Evolutionary conservation across 2,113 vertebrate species (phyloP).

Genomic region (Leuciscus idus): DNA sequence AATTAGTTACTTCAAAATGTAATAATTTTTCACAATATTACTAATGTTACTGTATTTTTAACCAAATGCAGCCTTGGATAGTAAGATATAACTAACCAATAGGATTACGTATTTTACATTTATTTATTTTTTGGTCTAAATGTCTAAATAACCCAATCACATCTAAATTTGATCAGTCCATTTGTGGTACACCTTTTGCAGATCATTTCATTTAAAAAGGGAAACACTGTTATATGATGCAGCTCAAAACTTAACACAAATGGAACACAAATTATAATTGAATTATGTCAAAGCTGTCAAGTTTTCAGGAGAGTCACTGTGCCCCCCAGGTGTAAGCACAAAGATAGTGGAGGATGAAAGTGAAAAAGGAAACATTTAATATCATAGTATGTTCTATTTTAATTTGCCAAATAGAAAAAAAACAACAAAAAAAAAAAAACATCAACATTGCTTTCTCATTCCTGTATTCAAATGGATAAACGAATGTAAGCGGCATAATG

Average conservation of each 20-base stretch:
- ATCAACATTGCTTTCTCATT: not conserved
- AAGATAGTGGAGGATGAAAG: not conserved
- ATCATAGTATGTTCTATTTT: slow-evolving; percentile 33
- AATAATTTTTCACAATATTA: too few relatives aligned
- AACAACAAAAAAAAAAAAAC: not conserved
- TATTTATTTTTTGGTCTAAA: too few relatives aligned
- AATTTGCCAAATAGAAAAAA: not conserved
- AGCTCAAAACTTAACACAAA: not conserved
- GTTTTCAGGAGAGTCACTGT: not conserved
- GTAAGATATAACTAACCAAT: too few relatives aligned
- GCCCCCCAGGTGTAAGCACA: not conserved
- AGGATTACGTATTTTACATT: too few relatives aligned
- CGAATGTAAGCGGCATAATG: slow-evolving; percentile 60
- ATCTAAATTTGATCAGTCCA: not conserved
- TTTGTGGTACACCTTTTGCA: not conserved
- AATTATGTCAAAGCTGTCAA: not conserved
- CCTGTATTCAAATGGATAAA: not conserved
- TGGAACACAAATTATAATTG: not conserved
- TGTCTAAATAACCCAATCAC: too few relatives aligned
- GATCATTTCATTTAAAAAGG: not conserved
- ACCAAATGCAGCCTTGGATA: too few relatives aligned
- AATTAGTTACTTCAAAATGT: too few relatives aligned
- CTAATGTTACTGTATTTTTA: too few relatives aligned
- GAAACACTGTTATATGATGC: not conserved
- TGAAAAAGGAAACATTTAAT: not conserved